Evolutionary conservation across 2,888 invertebrate genomes (phyloP).

Genomic region (Hofmannophila pseudospretella): DNA sequence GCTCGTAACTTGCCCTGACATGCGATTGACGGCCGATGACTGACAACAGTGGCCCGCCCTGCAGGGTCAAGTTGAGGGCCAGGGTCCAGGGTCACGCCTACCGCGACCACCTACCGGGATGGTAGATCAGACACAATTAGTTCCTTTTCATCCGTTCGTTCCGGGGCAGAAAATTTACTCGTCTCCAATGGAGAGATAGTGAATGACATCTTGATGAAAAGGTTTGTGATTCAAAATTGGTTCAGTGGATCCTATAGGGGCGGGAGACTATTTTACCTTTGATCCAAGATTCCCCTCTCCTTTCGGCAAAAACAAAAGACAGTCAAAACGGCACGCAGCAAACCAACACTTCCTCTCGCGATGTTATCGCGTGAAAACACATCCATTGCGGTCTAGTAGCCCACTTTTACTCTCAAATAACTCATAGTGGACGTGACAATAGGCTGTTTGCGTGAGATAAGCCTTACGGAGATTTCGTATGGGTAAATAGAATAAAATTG

Average conservation of each 20-base stretch:
- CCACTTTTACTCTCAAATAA: constrained; percentile 20
- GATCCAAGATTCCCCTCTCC: background rate
- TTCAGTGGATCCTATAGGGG: no score
- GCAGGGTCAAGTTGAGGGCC: constrained; percentile 8
- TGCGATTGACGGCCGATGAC: constrained; percentile 10
- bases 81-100: constrained; percentile 1
- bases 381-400: constrained; percentile 7
- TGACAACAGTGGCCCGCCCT: constrained; percentile 6
- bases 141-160: background rate
- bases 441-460: constrained; percentile 23
- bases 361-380: constrained; percentile 6
- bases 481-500: no score
- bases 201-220: no score
- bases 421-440: constrained; percentile 30
- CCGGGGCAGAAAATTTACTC: no score
- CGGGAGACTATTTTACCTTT: no score
- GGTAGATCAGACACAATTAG: background rate
- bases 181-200: no score
- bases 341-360: background rate
- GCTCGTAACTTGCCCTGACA: background rate
- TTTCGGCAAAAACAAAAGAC: constrained; percentile 1
- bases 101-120: background rate
- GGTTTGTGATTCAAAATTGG: no score
- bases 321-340: background rate
- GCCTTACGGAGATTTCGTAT: constrained; percentile 7